Evolutionary conservation across 2,797 vertebrate genomes (phyloP), one percentile per base, ranked within the genome.

Genomic region (Eleutherodactylus coqui): DNA sequence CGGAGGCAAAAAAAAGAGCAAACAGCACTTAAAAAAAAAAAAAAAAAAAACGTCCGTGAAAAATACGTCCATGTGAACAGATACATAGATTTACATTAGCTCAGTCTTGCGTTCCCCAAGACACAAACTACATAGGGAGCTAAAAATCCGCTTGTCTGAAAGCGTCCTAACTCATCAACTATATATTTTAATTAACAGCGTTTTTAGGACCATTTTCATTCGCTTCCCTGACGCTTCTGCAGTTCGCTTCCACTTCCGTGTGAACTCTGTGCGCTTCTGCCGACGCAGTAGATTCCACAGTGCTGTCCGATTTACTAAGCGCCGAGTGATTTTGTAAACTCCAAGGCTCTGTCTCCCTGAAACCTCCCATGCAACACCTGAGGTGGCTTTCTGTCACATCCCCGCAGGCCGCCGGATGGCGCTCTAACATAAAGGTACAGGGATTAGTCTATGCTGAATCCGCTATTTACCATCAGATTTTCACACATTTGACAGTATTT

Each of bases 381-480:
- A n/a, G n/a, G n/a, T n/a, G n/a, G n/a, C n/a, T n/a, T n/a, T n/a
- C n/a, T n/a, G n/a, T n/a, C n/a, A n/a, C n/a, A n/a, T n/a, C n/a
- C n/a, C n/a, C n/a, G n/a, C n/a, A 60, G 55, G n/a, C 55, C 7
- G n/a, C 62, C 13, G 3, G 17, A 69, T 38, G 36, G 11, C 19
- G 17, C 32, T 69, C 21, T 34, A 32, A 51, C 38, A 34, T 53
- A 53, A 5, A 53, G 14, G 36, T 36, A 36, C 4, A 21, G 43
- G 14, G 73, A 41, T 27, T 2, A 49, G 73, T 16, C n/a, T 47
- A 19, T 34, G 10, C 41, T 29, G 13, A 32, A 75, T 51, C 10
- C 29, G 32, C 27, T 47, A 43, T 29, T 75, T 75, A 49, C 43
- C 17, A 77, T 24, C 32, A 77, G 17, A 77, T 55, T 53, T 77